Conservation (phyloP, 2,797 vertebrate genomes). For the Leuciscus waleckii region DNA sequence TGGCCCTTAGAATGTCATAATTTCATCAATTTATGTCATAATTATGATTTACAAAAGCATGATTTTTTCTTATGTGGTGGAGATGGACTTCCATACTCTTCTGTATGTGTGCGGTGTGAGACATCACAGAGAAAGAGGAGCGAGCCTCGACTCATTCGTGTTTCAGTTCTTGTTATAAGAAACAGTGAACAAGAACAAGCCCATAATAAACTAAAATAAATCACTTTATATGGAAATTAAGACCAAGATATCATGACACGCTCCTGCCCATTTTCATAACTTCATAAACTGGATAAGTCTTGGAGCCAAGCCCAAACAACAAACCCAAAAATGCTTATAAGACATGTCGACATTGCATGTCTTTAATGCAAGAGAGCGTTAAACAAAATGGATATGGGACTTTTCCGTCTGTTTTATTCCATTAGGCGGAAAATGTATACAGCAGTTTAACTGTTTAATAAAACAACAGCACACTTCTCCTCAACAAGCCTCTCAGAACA, state of each 20-base stretch:
- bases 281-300: background rate
- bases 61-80: background rate
- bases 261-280: background rate
- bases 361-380: background rate
- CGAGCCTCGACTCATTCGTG: background rate
- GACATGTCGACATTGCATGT: background rate
- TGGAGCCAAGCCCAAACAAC: background rate
- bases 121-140: background rate
- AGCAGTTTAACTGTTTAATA: background rate
- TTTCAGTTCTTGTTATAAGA: background rate
- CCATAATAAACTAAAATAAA: background rate
- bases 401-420: background rate
- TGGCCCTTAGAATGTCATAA: background rate
- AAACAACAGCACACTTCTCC: background rate
- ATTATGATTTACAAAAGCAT: background rate
- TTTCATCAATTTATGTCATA: background rate
- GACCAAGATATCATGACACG: background rate
- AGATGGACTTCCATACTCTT: background rate
- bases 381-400: background rate
- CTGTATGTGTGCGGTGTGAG: background rate
- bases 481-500: background rate
- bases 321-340: background rate
- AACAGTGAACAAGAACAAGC: background rate
- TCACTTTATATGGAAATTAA: background rate
- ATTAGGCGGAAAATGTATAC: background rate